Evolutionary conservation across 2,113 vertebrate species (phyloP), one percentile per base, ranked within the genome.

Genomic region (Macroglossus sobrinus): DNA sequence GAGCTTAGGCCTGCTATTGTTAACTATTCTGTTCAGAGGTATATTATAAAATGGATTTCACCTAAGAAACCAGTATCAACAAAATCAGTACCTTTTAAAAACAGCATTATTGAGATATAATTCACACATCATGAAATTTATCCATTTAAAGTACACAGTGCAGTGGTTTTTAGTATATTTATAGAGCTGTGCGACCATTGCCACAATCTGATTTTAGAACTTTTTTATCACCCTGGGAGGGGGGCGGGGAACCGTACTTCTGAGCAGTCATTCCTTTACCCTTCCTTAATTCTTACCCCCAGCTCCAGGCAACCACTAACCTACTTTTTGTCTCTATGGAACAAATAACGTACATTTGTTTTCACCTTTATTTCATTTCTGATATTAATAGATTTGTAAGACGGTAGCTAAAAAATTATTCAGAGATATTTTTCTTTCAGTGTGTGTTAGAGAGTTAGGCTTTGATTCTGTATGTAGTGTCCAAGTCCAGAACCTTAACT

Each of bases 301-400:
- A 47, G 16, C 45, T 35, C 74, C 26, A 47, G 22, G 50, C 26
- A 50, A 43, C 40, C 26, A 45, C 59, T 61, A 76, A 89, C 66
- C 35, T 78, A 72, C 33, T 91, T 82, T 50, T 21, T 95, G n/a
- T 81, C 24, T 43, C 47, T 59, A 5, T 90, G 61, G 45, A 43
- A 64, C 33, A 91, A 13, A 81, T 79, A 75, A 75, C 82, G 1
- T 86, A 24, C 18, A 12, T 66, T 71, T 68, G 16, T 82, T 94
- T 84, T 92, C 63, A 87, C 45, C 22, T 93, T 88, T 66, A 74
- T 95, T 84, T 93, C 15, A 79, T 88, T 28, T 71, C 8, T 92
- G 40, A 15, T 84, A 7, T 61, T 78, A 90, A 61, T 72, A 47
- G 55, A 35, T 82, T 61, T 87, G 30, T 40, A 57, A 79, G 38